Evolutionary conservation across 2,888 invertebrate species (phyloP), one percentile per base, ranked within the genome.

Genomic region (Mycalesis mineus): DNA sequence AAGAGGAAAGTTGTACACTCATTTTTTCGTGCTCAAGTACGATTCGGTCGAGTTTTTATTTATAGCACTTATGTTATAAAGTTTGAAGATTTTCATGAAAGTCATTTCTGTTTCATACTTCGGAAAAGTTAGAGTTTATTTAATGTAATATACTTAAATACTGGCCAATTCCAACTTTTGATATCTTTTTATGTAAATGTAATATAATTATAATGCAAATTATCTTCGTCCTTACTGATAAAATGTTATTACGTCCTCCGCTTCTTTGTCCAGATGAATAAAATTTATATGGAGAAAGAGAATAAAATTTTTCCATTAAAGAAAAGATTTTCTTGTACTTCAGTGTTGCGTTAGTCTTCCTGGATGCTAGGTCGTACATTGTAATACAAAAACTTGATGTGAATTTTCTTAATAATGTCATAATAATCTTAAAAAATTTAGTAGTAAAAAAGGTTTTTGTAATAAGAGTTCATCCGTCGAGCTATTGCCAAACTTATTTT

Each of bases 191-290:
- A 50, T 50, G 50, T 42, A 50, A 37, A 56, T 50, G 7, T 48
- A 50, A 41, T 41, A 17, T 44, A 47, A 55, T 55, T 55, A 48
- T 28, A 29, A 56, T 56, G 56, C 29, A 56, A 56, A 56, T 50
- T 29, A 47, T 31, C 15, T 29, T n/a, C 47, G 42, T 37, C 36
- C 28, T 40, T 44, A 44, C 28, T 56, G 42, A 50, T 42, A 44
- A 50, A 55, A 41, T 41, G 39, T 50, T 8, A 13, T 15, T 51
- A 51, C 15, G 15, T 29, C 41, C 40, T 36, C 9, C 14, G 4
- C 40, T 29, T 31, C 41, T 41, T 31, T 31, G 31, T 7, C 17
- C 41, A 11, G 31, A 17, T 17, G 51, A 17, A 52, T 22, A 22
- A 22, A 22, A 22, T 52, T 41, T 52, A 42, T 42, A 29, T 9